A percentile compares a stretch with the other conserved stretches of the same genome.
Conservation (phyloP, 2,113 vertebrate species). For the Bubalus kerabau region DNA sequence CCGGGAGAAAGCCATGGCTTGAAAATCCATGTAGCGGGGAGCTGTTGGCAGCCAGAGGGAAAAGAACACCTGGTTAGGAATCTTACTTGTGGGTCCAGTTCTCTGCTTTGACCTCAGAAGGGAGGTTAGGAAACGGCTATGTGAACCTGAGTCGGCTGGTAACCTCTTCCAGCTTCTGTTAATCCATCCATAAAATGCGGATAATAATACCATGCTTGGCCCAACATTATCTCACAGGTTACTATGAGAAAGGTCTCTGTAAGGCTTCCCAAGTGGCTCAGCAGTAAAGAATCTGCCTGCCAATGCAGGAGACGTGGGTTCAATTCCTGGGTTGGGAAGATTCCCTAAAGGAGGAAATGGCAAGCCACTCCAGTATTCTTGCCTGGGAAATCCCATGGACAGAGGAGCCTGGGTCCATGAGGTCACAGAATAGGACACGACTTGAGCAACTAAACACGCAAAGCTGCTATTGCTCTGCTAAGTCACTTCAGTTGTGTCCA, state of each 20-base stretch:
- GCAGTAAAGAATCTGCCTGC: background rate
- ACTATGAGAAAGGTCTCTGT: background rate
- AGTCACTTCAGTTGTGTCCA: background rate
- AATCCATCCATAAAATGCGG: background rate
- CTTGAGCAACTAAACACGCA: background rate
- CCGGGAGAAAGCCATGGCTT: no score
- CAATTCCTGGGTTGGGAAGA: background rate
- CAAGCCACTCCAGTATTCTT: background rate
- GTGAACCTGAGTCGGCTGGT: background rate
- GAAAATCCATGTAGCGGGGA: no score
- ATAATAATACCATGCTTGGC: fast-evolving
- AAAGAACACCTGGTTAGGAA: background rate
- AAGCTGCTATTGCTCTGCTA: background rate
- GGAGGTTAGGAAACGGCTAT: background rate
- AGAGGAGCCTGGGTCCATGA: background rate
- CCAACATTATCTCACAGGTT: fast-evolving
- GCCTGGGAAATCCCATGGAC: background rate
- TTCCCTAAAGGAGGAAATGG: background rate
- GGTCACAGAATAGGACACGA: background rate
- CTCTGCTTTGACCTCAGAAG: background rate
- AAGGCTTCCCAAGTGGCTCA: background rate
- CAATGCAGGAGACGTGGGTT: background rate
- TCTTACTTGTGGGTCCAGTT: background rate
- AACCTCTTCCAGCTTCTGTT: background rate
- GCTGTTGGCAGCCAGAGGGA: background rate